Evolutionary conservation across 2,888 invertebrate genomes (phyloP), one percentile per base, ranked within the genome.

Genomic region (Oasisia sp.): DNA sequence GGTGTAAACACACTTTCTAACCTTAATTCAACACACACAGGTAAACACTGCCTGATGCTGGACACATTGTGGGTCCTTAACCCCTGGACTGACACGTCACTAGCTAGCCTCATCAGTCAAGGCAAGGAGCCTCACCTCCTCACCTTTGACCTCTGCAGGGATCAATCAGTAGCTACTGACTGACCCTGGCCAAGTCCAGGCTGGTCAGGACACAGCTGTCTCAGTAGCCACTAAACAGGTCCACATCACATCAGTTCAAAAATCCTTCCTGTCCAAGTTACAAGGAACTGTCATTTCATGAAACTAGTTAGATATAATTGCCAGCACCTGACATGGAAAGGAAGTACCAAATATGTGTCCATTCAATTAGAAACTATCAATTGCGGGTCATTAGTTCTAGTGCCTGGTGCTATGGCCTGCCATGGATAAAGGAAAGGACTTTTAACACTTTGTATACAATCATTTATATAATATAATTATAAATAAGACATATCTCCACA

Each of bases 1-100:
- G 50, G 50, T 14, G 14, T 9, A 50, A 74, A 74, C 74, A 1
- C 27, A 74, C 74, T 7, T 19, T 19, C 19, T 74, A 27, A 27
- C 74, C 74, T 74, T 19, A 74, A 74, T 74, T 74, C 74, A 74
- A 74, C 74, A 74, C 74, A 74, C 74, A 19, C n/a, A 74, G 74
- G 74, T 27, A 74, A 74, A 56, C 56, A 74, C n/a, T 74, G 74
- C 74, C 27, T 74, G 27, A 74, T 74, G n/a, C n/a, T 27, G 74
- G 74, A 7, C 74, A 74, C 27, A 14, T 27, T 2, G 27, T 74
- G 74, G 74, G 74, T 74, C 74, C 74, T 74, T 74, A 74, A 74
- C 74, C 74, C 5, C 19, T 19, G 74, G 74, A 74, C 74, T 50
- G 50, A 7, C 27, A 14, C 19, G 14, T 5, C 58, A 58, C 27